These are phyloP conservation scores for Albula goreensis DNA, from an alignment of 2,113 vertebrate species.

Conservation along the genomic window DNA sequence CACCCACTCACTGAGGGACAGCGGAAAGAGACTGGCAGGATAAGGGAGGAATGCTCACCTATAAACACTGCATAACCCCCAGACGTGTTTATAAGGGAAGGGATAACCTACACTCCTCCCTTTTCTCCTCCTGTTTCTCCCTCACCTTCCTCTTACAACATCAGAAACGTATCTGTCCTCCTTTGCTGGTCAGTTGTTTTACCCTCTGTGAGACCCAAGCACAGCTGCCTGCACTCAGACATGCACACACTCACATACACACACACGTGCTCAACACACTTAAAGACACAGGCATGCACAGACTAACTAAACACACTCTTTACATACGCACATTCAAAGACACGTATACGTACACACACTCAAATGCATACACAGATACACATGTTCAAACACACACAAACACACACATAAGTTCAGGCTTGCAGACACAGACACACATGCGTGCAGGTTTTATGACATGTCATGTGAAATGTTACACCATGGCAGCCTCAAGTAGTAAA, in stretches of 20 bases:
- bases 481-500: conserved; percentile 18
- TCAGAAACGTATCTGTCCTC: conserved; percentile 14
- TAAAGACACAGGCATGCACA: too few relatives aligned
- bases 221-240: not conserved
- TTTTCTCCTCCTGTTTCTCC: not conserved
- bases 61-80: conserved; percentile 68
- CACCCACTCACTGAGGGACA: not conserved
- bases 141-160: conserved; percentile 16
- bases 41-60: conserved; percentile 44
- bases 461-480: conserved; percentile 16
- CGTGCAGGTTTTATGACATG: not conserved
- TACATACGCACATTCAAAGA: not conserved
- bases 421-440: not conserved
- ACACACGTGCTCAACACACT: not conserved
- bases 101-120: conserved; percentile 8
- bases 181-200: not conserved
- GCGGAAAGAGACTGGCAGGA: not conserved
- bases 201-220: not conserved
- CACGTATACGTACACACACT: not conserved
- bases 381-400: not conserved
- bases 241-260: not conserved
- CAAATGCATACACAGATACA: not conserved
- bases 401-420: not conserved
- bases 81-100: conserved; percentile 65
- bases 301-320: too few relatives aligned